phyloP scores from a whole-genome alignment of 2,888 invertebrate species.

The Megamerina dolium region DNA sequence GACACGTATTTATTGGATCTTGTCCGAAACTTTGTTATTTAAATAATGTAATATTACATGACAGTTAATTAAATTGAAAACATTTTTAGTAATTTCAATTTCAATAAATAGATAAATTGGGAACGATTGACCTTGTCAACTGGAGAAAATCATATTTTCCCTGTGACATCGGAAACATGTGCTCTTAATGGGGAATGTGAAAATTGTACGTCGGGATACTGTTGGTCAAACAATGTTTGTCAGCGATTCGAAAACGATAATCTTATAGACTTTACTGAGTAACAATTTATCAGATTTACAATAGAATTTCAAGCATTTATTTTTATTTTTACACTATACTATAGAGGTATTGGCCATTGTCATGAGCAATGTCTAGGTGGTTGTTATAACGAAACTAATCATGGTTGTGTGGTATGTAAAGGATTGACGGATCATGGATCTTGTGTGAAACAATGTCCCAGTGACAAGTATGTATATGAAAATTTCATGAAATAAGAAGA shows the following conservation, averaged over 20 bases:
- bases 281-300: too few relatives aligned
- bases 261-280: too few relatives aligned
- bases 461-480: conserved; percentile 52
- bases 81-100: too few relatives aligned
- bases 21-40: conserved; percentile 73
- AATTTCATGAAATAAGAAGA: not conserved
- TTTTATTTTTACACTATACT: not conserved
- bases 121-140: conserved; percentile 34
- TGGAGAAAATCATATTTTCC: conserved; percentile 35
- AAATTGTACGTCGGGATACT: conserved; percentile 36
- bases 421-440: conserved; percentile 53
- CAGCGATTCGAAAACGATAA: conserved; percentile 43
- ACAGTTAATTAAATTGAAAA: too few relatives aligned
- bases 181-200: conserved; percentile 25
- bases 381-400: conserved; percentile 51
- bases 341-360: conserved; percentile 51
- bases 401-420: conserved; percentile 65
- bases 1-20: conserved; percentile 72
- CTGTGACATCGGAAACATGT: conserved; percentile 23
- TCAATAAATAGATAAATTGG: conserved; percentile 38
- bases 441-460: conserved; percentile 62
- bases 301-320: too few relatives aligned
- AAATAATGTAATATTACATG: conserved; percentile 41
- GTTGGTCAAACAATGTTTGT: conserved; percentile 42
- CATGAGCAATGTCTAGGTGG: conserved; percentile 75